Evolutionary conservation across 1,140 invertebrate genomes (phyloP).

Genomic region (Yoshiicerus persimilis): DNA sequence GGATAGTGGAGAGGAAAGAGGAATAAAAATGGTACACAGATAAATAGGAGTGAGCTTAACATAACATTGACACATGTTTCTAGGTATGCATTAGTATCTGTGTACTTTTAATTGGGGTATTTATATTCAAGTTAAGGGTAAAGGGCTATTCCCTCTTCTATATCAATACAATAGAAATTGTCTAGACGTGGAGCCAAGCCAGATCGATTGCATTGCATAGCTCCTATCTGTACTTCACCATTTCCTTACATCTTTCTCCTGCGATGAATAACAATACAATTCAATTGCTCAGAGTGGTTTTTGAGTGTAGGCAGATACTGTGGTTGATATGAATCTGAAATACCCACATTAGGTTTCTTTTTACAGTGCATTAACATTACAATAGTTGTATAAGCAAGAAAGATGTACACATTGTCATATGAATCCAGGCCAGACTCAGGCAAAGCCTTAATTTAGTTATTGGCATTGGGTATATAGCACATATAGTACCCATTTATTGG

Average conservation of each 20-base stretch:
- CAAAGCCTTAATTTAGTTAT: too few relatives aligned
- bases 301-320: not conserved
- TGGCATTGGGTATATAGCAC: too few relatives aligned
- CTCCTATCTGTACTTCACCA: not conserved
- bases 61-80: not conserved
- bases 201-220: not conserved
- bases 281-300: not conserved
- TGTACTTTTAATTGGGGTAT: not conserved
- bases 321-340: not conserved
- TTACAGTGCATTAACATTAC: not conserved
- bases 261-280: not conserved
- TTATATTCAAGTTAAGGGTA: not conserved
- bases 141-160: not conserved
- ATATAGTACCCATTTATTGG: too few relatives aligned
- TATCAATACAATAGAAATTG: not conserved
- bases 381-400: not conserved
- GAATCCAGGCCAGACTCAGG: too few relatives aligned
- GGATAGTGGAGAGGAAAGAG: not conserved
- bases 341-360: not conserved
- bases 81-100: not conserved
- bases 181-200: not conserved
- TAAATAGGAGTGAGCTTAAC: too few relatives aligned
- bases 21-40: too few relatives aligned
- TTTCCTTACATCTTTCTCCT: not conserved
- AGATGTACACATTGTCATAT: not conserved